A percentile compares a stretch with the other conserved stretches of the same genome.
Evolutionary conservation across 2,888 invertebrate species (phyloP).

Genomic region (Caenorhabditis zanzibari): DNA sequence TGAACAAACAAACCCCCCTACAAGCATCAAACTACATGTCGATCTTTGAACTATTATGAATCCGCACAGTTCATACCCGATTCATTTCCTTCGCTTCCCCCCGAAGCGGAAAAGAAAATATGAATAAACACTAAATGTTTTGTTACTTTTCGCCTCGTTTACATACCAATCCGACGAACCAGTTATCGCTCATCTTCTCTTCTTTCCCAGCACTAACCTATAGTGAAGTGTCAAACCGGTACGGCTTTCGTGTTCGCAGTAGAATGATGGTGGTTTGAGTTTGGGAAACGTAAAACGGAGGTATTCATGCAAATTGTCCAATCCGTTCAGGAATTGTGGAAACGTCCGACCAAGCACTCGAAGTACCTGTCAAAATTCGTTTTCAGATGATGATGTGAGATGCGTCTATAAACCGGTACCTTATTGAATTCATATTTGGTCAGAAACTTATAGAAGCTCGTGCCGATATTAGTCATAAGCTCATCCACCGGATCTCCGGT

Average conservation of each 20-base stretch:
- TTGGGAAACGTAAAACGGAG: slow-evolving; percentile 85
- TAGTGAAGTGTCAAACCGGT: slow-evolving; percentile 95
- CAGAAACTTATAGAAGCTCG: slow-evolving; percentile 75
- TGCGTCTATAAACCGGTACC: too few species aligned
- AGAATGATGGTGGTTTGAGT: slow-evolving; percentile 94
- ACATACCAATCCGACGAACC: slow-evolving; percentile 27
- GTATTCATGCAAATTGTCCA: slow-evolving; percentile 82
- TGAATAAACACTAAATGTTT: slow-evolving; percentile 26
- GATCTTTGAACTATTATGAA: slow-evolving; percentile 54
- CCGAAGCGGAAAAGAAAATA: slow-evolving; percentile 1
- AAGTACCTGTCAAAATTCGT: slow-evolving; percentile 65
- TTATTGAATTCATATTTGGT: slow-evolving; percentile 79
- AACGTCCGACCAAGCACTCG: slow-evolving; percentile 82
- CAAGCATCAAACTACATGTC: slow-evolving; percentile 58
- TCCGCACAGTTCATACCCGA: slow-evolving; percentile 3
- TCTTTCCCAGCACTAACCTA: slow-evolving; percentile 84
- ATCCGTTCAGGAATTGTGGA: slow-evolving; percentile 81
- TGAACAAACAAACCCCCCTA: slow-evolving; percentile 44
- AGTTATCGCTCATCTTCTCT: slow-evolving; percentile 15
- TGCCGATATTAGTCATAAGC: slow-evolving; percentile 71
- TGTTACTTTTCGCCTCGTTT: slow-evolving; percentile 14
- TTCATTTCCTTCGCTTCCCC: not conserved
- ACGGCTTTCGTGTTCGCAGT: slow-evolving; percentile 95
- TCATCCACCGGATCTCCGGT: slow-evolving; percentile 71
- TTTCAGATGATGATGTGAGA: not conserved